phyloP scores from a whole-genome alignment of 2,888 invertebrate species.

The Stenchaetothrips biformis region DNA sequence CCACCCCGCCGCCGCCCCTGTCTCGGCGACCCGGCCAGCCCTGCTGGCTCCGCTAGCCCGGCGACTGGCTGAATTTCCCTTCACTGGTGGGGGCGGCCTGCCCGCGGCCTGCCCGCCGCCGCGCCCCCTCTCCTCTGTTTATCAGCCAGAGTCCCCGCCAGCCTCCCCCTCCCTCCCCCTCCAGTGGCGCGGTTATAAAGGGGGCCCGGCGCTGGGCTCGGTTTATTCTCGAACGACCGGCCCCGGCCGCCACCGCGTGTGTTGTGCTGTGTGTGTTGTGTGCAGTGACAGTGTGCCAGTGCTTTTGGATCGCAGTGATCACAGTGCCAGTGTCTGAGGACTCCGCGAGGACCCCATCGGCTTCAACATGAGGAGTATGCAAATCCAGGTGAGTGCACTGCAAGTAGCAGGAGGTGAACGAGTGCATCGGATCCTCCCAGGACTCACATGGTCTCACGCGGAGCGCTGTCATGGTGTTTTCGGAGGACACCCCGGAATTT shows the following conservation, averaged over 20 bases:
- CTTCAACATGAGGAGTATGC: background rate
- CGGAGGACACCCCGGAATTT: too few relatives aligned
- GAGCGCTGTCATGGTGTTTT: too few relatives aligned
- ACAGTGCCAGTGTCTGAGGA: background rate
- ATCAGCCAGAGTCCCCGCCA: background rate
- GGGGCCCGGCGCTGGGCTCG: background rate
- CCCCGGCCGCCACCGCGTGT: background rate
- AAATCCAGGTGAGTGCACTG: constrained; percentile 3
- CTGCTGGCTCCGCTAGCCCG: too few relatives aligned
- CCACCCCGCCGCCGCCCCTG: background rate
- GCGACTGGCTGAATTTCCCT: too few relatives aligned
- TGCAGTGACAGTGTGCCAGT: background rate
- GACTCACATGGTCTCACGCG: too few relatives aligned
- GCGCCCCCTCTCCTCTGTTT: background rate
- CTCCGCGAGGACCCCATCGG: too few relatives aligned
- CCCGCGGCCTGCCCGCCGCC: background rate
- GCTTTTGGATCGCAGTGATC: background rate
- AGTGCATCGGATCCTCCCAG: background rate
- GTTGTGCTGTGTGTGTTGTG: background rate
- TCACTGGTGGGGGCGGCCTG: too few relatives aligned
- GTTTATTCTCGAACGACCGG: constrained; percentile 17
- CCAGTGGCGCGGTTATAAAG: background rate
- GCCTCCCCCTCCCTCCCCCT: background rate
- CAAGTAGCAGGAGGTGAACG: background rate
- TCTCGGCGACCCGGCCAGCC: background rate